phyloP scores from a whole-genome alignment of 2,113 vertebrate genomes.

The Eubucco bourcierii region DNA sequence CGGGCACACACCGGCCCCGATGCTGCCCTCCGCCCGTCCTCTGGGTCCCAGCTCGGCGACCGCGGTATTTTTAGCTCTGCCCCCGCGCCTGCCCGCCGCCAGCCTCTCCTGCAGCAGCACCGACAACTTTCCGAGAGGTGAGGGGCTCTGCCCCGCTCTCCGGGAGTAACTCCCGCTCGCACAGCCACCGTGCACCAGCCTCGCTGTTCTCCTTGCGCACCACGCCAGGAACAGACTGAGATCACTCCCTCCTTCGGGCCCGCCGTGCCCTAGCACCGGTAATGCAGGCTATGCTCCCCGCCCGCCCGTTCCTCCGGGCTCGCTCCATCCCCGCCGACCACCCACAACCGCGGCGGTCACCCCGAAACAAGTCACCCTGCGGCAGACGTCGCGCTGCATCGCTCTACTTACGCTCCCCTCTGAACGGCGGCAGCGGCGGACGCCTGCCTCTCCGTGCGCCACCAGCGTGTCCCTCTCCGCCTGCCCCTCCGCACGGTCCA shows the following conservation, averaged over 20 bases:
- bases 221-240: too few relatives aligned
- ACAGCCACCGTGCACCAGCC: background rate
- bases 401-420: background rate
- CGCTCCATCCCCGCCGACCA: background rate
- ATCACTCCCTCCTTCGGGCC: accelerated
- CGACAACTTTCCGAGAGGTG: background rate
- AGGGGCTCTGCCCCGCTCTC: background rate
- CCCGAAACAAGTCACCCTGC: background rate
- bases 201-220: too few relatives aligned
- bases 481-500: background rate
- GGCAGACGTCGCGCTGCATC: background rate
- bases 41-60: background rate
- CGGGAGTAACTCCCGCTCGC: background rate
- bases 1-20: background rate
- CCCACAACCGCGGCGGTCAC: background rate
- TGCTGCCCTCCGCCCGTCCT: background rate
- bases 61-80: background rate
- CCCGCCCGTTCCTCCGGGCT: background rate
- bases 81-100: background rate
- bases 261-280: background rate
- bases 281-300: background rate
- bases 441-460: background rate
- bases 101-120: background rate
- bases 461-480: background rate
- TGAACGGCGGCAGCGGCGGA: background rate